A percentile compares a stretch with the other conserved stretches of the same genome.
Evolutionary conservation across 2,113 vertebrate species (phyloP).

Genomic region (Oreotragus oreotragus): DNA sequence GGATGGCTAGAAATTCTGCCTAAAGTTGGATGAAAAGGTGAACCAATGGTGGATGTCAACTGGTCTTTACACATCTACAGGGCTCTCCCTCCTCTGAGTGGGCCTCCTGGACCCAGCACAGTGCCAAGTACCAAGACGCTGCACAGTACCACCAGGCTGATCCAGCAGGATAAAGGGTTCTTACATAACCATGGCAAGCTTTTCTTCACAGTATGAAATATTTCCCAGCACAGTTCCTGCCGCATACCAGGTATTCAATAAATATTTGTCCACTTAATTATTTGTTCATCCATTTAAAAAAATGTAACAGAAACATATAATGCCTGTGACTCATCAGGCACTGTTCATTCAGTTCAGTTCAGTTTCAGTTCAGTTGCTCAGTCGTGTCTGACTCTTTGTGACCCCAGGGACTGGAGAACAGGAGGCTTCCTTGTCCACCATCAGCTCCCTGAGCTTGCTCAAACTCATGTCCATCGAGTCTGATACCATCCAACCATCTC

Average conservation of each 20-base stretch:
- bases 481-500: background rate
- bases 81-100: background rate
- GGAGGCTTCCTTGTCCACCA: background rate
- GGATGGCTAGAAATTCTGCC: background rate
- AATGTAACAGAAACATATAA: background rate
- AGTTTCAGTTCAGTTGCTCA: background rate
- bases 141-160: background rate
- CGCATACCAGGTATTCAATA: background rate
- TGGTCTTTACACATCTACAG: rapidly evolving
- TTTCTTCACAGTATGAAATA: background rate
- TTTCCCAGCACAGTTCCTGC: background rate
- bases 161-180: background rate
- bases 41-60: background rate
- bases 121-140: too few relatives aligned
- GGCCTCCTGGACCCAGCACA: background rate
- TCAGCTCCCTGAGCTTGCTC: background rate
- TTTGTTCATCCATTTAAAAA: background rate
- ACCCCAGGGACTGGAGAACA: background rate
- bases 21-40: background rate
- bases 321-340: background rate
- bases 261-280: background rate
- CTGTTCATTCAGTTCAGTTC: background rate
- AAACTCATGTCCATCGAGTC: background rate
- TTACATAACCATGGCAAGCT: background rate
- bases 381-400: background rate